Percentiles rank a stretch among this genome's conserved stretches.
Conservation (phyloP, 2,888 invertebrate genomes). For the Drosophila crucigera region DNA sequence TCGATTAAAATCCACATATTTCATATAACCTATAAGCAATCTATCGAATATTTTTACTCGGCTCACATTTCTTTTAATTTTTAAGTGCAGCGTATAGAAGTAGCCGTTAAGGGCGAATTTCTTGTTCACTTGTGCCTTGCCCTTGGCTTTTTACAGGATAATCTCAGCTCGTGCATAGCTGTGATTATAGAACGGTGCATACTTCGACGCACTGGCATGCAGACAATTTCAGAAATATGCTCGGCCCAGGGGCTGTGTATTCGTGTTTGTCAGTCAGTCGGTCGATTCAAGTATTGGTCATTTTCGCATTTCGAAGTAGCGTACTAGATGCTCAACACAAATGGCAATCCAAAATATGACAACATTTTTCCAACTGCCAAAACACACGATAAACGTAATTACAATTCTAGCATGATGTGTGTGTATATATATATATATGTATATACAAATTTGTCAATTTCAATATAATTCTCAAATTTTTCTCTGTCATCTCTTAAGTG, state of each 20-base stretch:
- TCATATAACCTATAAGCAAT: neutral
- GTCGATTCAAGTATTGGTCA: constrained; percentile 16
- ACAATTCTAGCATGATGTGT: constrained; percentile 50
- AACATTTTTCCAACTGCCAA: constrained; percentile 32
- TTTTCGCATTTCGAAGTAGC: constrained; percentile 31
- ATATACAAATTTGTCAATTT: constrained; percentile 47
- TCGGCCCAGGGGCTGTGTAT: constrained; percentile 10
- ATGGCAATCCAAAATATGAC: constrained; percentile 37
- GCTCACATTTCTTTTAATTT: neutral
- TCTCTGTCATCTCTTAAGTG: neutral
- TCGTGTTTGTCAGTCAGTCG: constrained; percentile 19
- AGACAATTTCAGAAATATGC: constrained; percentile 60
- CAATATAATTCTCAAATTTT: constrained; percentile 15
- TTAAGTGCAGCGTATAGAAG: constrained; percentile 6
- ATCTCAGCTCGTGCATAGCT: constrained; percentile 52
- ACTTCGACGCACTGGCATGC: constrained; percentile 62
- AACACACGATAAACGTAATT: constrained; percentile 71
- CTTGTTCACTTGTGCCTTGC: constrained; percentile 15
- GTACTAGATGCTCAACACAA: constrained; percentile 15
- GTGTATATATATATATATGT: neutral
- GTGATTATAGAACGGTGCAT: constrained; percentile 64
- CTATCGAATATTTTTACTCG: neutral
- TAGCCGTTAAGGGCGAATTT: neutral
- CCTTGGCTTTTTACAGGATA: constrained; percentile 18
- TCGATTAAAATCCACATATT: neutral